These are phyloP conservation scores for Glyptemys insculpta DNA, from an alignment of 2,797 vertebrate species.

Conservation along the genomic window DNA sequence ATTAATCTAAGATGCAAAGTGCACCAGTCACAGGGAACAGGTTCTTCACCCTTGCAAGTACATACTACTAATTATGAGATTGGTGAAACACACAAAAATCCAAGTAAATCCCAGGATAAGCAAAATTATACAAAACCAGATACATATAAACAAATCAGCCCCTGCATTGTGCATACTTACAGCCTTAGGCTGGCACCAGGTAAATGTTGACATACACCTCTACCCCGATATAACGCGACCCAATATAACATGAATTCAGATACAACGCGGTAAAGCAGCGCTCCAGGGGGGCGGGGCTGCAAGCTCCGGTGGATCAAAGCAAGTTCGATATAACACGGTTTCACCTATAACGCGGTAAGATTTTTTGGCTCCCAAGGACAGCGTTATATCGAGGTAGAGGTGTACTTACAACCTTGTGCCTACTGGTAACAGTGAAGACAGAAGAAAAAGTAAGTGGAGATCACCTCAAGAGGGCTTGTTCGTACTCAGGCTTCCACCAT, in stretches of 20 bases:
- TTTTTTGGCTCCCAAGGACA: no score
- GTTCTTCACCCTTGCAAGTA: not conserved
- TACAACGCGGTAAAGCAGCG: no score
- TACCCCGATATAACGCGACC: no score
- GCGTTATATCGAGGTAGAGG: no score
- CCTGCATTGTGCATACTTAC: not conserved
- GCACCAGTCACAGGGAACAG: no score
- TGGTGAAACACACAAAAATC: not conserved
- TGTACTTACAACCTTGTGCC: no score
- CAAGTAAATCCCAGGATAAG: not conserved
- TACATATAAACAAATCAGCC: not conserved
- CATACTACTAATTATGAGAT: not conserved
- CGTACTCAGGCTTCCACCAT: not conserved
- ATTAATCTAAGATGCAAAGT: not conserved
- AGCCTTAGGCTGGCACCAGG: not conserved
- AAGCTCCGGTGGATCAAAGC: no score
- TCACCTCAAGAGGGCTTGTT: not conserved
- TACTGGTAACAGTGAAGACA: no score
- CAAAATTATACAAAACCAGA: not conserved
- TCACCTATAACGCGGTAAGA: no score
- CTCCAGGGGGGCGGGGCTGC: no score
- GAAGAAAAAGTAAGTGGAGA: not conserved
- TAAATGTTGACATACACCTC: not conserved
- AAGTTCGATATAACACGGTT: no score
- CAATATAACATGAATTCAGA: no score